Conservation (phyloP, 1,140 invertebrate genomes). For the Diorhabda carinulata region DNA sequence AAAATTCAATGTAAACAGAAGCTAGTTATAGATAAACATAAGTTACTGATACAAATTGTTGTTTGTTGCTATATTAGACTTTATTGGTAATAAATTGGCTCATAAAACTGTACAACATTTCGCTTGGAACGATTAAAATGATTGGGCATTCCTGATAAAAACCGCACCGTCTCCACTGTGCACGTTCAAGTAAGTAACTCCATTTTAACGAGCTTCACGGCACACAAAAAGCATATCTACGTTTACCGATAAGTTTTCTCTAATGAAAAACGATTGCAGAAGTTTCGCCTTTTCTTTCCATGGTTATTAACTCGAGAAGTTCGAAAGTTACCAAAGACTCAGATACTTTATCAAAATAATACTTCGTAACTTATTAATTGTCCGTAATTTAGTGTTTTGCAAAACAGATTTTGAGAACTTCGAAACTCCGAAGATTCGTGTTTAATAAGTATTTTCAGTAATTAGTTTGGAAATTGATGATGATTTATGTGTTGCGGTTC, state of each 20-base stretch:
- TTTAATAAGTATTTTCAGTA: neutral
- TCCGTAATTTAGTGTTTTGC: conserved; percentile 4
- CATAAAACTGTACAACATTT: too few species aligned
- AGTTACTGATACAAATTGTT: too few species aligned
- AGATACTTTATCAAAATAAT: conserved; percentile 10
- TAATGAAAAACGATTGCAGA: conserved; percentile 6
- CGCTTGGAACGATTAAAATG: too few species aligned
- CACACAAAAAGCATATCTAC: conserved; percentile 22
- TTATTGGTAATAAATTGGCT: too few species aligned
- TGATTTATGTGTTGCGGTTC: neutral
- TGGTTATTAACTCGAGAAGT: conserved; percentile 3
- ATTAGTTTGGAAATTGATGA: neutral
- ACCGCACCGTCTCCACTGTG: neutral
- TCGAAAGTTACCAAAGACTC: neutral
- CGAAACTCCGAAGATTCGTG: neutral
- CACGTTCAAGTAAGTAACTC: conserved; percentile 1
- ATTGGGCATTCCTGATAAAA: neutral
- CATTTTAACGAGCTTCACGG: conserved; percentile 26
- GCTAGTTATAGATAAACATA: too few species aligned
- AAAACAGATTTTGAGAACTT: conserved; percentile 3
- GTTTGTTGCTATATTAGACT: too few species aligned
- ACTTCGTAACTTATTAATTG: conserved; percentile 13
- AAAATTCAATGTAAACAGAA: too few species aligned
- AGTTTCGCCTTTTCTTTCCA: conserved; percentile 3
- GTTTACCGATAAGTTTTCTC: neutral